Evolutionary conservation across 2,888 invertebrate genomes (phyloP), one percentile per base, ranked within the genome.

Genomic region (Cephus nigrinus): DNA sequence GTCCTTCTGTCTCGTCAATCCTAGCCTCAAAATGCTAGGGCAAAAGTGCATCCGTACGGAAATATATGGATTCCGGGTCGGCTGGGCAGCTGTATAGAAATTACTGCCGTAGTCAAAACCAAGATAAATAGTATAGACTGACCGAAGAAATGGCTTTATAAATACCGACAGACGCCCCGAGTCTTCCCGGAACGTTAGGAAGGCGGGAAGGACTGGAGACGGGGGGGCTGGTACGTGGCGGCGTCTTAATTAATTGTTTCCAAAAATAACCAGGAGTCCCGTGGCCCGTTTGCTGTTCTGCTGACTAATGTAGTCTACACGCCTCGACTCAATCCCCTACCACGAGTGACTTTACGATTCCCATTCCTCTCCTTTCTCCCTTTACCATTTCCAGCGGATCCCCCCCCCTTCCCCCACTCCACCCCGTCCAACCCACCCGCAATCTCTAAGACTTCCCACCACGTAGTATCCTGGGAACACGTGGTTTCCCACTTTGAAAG

Each of bases 241-340:
- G 73, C 69, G 30, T 15, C 23, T n/a, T 78, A 78, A 78, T 76
- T 78, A 73, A 79, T 79, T 79, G 79, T 79, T 79, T 79, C 79
- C 79, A 74, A 74, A 79, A 79, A 79, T 79, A 79, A 74, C 71
- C 71, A 69, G 71, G 15, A 68, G 76, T 79, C 73, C 72, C 71
- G 74, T 74, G 75, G 78, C 74, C 76, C 72, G 74, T 79, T 75
- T 79, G 32, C 33, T 34, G 73, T 12, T 32, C 35, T 32, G 73
- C 34, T 69, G 69, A 69, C 12, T 32, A 69, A 32, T 69, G 31
- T 30, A 30, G 69, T 32, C 69, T 69, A 30, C 12, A 30, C 32
- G 31, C 30, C 69, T 69, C 69, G 30, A 12, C 69, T 69, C 69
- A 5, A 31, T 69, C 69, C 32, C 32, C 69, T 69, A 15, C 69